Evolutionary conservation across 2,797 vertebrate genomes (phyloP), one percentile per base, ranked within the genome.

Genomic region (Hydrolagus colliei): DNA sequence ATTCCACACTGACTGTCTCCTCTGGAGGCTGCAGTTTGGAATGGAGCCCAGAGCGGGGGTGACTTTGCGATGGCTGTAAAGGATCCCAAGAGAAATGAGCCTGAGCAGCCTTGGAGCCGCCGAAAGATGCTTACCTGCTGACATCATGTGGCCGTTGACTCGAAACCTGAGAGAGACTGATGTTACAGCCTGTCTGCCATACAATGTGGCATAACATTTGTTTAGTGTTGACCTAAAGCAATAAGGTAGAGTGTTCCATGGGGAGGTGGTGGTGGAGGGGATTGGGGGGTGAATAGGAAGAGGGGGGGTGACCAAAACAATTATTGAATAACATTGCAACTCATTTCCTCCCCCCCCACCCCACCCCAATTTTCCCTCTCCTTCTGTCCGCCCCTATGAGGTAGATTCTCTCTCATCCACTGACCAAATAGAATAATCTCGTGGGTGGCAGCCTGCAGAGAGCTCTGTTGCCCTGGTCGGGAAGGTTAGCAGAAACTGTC

Each of bases 21-120:
- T 71, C 65, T 68, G 32, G 79, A 71, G 79, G 65, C 79, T 71
- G 79, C 10, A 7, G 32, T 84, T 27, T 84, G 79, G 79, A 84
- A 71, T 84, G 79, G 63, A 84, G 79, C 79, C 79, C 79, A 84
- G 79, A 84, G 18, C 79, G 71, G 79, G 27, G 79, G 79, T 84
- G 79, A 84, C 79, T 84, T 84, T 84, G 79, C 41, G 79, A 84
- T 67, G 27, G 79, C 16, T 84, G 79, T 84, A 84, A 84, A 84
- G 79, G 79, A 84, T 84, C 79, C 79, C 79, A 84, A 71, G 79
- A 35, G 79, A 84, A 84, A 84, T 84, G 79, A 84, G 65, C 41
- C 68, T 84, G 79, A 84, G 79, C 79, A 84, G 79, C 27, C 65
- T 84, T 84, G 79, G 79, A 84, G 79, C 65, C 6, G 63, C 27